phyloP scores from a whole-genome alignment of 2,888 invertebrate genomes.

The Maniola hyperantus region DNA sequence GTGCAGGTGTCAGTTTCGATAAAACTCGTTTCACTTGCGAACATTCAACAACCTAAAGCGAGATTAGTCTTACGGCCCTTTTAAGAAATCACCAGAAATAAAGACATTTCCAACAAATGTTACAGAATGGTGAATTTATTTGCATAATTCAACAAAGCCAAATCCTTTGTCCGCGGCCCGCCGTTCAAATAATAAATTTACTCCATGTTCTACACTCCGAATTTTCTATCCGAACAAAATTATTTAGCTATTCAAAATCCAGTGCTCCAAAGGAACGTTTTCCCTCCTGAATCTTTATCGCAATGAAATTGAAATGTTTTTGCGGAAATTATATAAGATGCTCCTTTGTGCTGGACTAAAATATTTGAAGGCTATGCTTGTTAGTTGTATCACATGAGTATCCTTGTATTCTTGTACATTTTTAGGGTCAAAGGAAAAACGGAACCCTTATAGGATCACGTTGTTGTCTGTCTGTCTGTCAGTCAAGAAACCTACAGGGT shows the following conservation, averaged over 20 bases:
- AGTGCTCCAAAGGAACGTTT: conserved; percentile 29
- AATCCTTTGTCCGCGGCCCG: conserved; percentile 78
- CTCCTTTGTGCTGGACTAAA: conserved; percentile 29
- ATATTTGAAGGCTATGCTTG: too few relatives aligned
- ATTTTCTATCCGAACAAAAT: conserved; percentile 73
- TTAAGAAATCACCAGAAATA: conserved; percentile 78
- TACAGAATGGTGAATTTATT: conserved; percentile 82
- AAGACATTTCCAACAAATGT: conserved; percentile 81
- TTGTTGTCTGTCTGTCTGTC: too few relatives aligned
- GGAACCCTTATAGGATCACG: too few relatives aligned
- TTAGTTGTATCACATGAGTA: too few relatives aligned
- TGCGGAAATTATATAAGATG: conserved; percentile 17
- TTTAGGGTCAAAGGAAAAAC: too few relatives aligned
- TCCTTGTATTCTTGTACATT: background rate
- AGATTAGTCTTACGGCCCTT: conserved; percentile 71
- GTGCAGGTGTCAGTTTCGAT: conserved; percentile 50
- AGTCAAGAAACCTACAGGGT: too few relatives aligned
- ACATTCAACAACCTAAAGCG: conserved; percentile 67
- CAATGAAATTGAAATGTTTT: conserved; percentile 20
- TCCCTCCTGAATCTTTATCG: conserved; percentile 28
- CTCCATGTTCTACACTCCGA: conserved; percentile 73
- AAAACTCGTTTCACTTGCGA: conserved; percentile 58
- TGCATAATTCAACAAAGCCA: conserved; percentile 80
- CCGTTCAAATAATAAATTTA: conserved; percentile 79
- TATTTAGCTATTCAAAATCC: conserved; percentile 70